phyloP scores from a whole-genome alignment of 2,797 vertebrate genomes.

The Merluccius polli region DNA sequence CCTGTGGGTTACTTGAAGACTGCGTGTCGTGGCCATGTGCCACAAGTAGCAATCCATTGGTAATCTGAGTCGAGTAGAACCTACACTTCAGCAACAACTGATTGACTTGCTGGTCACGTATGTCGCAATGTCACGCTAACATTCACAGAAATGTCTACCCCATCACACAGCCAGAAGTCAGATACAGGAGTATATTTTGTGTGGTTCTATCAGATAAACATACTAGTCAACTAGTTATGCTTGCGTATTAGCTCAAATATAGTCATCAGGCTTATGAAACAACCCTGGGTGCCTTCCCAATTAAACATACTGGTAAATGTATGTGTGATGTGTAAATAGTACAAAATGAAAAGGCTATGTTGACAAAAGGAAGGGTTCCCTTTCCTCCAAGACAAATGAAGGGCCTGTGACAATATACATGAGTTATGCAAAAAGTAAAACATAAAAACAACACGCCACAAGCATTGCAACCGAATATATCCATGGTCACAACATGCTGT shows the following conservation, averaged over 20 bases:
- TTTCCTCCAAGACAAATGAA: not conserved
- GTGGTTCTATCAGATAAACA: not conserved
- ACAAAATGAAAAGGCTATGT: not conserved
- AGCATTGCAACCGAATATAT: no score
- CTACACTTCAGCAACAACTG: not conserved
- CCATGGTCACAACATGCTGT: no score
- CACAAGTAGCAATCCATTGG: not conserved
- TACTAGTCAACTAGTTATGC: not conserved
- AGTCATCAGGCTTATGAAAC: not conserved
- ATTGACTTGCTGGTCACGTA: no score
- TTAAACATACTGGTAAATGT: not conserved
- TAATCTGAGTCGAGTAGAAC: not conserved
- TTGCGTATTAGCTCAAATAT: not conserved
- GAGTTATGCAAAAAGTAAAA: no score
- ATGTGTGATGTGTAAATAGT: not conserved
- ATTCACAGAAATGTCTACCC: not conserved
- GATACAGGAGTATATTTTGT: not conserved
- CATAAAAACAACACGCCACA: no score
- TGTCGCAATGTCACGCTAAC: not conserved
- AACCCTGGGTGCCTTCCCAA: not conserved
- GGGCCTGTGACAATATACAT: not conserved
- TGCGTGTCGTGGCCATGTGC: not conserved
- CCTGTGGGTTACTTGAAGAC: not conserved
- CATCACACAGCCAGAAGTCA: not conserved
- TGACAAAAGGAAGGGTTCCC: not conserved